Percentiles rank a stretch among this genome's conserved stretches.
phyloP scores from a whole-genome alignment of 1,140 invertebrate genomes.

The Venustaconcha ellipsiformis region DNA sequence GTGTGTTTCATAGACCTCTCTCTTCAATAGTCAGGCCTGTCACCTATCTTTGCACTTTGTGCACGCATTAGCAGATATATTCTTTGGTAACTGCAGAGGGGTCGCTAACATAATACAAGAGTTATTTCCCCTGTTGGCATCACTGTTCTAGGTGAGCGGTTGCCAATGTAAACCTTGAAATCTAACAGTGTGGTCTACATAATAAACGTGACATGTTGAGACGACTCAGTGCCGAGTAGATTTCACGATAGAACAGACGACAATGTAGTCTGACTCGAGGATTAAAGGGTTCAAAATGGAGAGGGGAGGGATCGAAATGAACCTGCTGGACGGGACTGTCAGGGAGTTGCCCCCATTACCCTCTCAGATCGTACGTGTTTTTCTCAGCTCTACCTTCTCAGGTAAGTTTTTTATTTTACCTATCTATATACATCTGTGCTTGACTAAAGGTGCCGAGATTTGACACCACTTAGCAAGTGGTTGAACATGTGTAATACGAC shows the following conservation, averaged over 20 bases:
- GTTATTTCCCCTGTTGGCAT: constrained; percentile 5
- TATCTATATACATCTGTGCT: too few relatives aligned
- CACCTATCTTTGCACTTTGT: background rate
- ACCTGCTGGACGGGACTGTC: constrained; percentile 21
- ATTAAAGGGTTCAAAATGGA: background rate
- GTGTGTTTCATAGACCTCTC: too few relatives aligned
- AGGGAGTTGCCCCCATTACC: constrained; percentile 8
- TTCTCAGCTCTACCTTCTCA: constrained; percentile 43
- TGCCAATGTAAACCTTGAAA: constrained; percentile 22
- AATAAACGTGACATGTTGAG: background rate
- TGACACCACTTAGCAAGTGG: too few relatives aligned
- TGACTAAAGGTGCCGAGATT: too few relatives aligned
- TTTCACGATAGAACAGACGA: too few relatives aligned
- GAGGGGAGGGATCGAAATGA: background rate
- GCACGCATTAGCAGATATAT: constrained; percentile 5
- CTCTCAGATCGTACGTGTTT: constrained; percentile 37
- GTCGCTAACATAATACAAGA: background rate
- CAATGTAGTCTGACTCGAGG: background rate
- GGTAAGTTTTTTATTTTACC: constrained; percentile 32
- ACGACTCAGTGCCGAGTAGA: background rate
- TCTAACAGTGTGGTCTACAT: background rate
- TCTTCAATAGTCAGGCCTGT: too few relatives aligned
- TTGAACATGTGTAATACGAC: too few relatives aligned
- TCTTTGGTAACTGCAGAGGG: background rate
- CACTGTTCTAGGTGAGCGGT: constrained; percentile 12